Base-by-base conservation (phyloP, 2,113 vertebrate genomes). In the Pollimyrus isidori region DNA sequence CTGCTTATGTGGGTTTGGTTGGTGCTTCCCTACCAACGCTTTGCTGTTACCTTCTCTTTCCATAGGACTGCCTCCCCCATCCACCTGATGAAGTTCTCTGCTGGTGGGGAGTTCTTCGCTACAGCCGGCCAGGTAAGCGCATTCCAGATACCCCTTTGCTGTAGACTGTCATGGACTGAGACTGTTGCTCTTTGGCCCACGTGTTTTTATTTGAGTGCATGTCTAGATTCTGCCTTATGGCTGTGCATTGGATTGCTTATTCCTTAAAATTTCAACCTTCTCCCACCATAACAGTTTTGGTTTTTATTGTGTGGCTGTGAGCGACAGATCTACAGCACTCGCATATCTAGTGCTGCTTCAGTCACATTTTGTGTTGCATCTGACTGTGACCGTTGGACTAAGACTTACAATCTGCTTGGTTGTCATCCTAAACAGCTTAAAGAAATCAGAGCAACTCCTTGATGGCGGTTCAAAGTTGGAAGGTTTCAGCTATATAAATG, bases 71-170 rank as follows among this genome's bases (percentile, higher is more conserved):
- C 98, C 80, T 97, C 98, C 88, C 95, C 97, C 39, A 95, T 98
- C 90, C 96, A 95, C 92, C 95, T 99, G 92, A 97, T 99, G 95
- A 99, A 97, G 93, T 99, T 99, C 93, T 98, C 98, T 88, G 97
- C 98, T 76, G 98, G 98, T 56, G 98, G 98, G 89, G 97, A 99
- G 90, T 99, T 99, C 94, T 99, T 99, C 96, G 98, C 98, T 50
- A 99, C 98, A 87, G 97, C 97, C 90, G 98, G 98, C 80, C 97
- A 97, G 96, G 98, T 99, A 93, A 65, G 92, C 90, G 13, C 0
- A 7, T n/a, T 42, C 50, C 0, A 46, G 21, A 48, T 23, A 21
- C 82, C 46, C 23, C 46, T 49, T 10, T 85, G 82, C 85, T 53
- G 4, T 53, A 53, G n/a, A 53, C 49, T 48, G 23, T 45, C 5